phyloP scores from a whole-genome alignment of 2,888 invertebrate species.

The Oscheius onirici region DNA sequence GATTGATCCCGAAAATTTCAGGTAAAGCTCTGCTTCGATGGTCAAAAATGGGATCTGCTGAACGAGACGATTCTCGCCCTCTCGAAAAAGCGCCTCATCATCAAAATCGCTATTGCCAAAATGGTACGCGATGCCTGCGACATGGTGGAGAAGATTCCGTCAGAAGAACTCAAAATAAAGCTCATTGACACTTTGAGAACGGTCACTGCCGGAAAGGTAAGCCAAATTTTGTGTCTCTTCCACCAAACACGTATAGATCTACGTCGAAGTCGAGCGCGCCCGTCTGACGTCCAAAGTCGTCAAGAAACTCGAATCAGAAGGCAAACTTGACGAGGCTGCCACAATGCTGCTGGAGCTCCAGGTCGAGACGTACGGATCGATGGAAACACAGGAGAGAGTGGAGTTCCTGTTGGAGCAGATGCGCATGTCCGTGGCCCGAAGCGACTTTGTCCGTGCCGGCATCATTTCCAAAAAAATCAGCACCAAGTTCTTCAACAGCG shows the following conservation, averaged over 20 bases:
- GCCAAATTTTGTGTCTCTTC: not conserved
- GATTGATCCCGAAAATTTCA: not conserved
- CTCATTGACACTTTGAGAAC: conserved; percentile 92
- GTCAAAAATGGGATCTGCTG: conserved; percentile 88
- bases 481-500: conserved; percentile 88
- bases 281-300: conserved; percentile 84
- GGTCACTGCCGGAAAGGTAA: conserved; percentile 90
- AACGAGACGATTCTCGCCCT: conserved; percentile 78
- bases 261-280: conserved; percentile 99
- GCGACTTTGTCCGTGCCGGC: conserved; percentile 95
- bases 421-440: conserved; percentile 91
- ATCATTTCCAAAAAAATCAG: conserved; percentile 99
- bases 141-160: conserved; percentile 76
- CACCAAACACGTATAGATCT: conserved; percentile 80
- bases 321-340: conserved; percentile 83
- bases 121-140: conserved; percentile 66
- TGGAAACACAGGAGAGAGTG: conserved; percentile 95
- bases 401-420: conserved; percentile 97
- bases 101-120: conserved; percentile 78
- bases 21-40: conserved; percentile 82
- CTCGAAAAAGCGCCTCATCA: conserved; percentile 91
- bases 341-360: conserved; percentile 93
- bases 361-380: conserved; percentile 97
- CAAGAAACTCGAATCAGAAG: conserved; percentile 75
- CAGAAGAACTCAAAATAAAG: conserved; percentile 85